Evolutionary conservation across 1,140 invertebrate species (phyloP), one percentile per base, ranked within the genome.

Genomic region (Drosophila obscura): DNA sequence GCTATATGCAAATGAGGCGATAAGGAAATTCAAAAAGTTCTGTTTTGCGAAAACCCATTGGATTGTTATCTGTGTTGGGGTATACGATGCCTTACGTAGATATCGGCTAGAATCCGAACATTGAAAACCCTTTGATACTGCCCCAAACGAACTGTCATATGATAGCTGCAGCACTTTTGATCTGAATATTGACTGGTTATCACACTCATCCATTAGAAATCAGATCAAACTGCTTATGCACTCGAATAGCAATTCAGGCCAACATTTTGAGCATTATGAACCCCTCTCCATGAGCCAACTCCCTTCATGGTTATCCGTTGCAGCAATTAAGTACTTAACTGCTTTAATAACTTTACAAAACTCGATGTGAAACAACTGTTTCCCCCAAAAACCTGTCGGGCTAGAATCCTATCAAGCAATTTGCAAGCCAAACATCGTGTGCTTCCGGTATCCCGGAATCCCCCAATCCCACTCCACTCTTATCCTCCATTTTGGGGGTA

Each of bases 361-460:
- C 69, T 61, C 63, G 22, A 50, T 24, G 67, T 22, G 63, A 77
- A 74, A 50, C 65, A 43, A 69, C 64, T 69, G 67, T 67, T 69
- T 69, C 63, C 53, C 65, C 67, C n/a, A n/a, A 44, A 69, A 69
- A 69, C 58, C 52, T 44, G 67, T 58, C 45, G 50, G 41, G 44
- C 65, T 31, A 65, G 62, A 60, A 77, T 75, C 64, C 73, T 81
- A 85, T 87, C 61, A 77, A 84, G 77, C 73, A 80, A 84, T 80
- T 83, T 83, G 66, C 59, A 63, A 68, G 49, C 49, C 67, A 77
- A 81, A 73, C 62, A 78, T 58, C 46, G 65, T 57, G 45, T 58
- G 65, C 67, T 69, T 50, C 65, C 26, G 51, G 51, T 39, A 45
- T 24, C 44, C n/a, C n/a, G n/a, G n/a, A n/a, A n/a, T n/a, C n/a